Evolutionary conservation across 2,797 vertebrate species (phyloP).

Genomic region (Anguilla pacifica): DNA sequence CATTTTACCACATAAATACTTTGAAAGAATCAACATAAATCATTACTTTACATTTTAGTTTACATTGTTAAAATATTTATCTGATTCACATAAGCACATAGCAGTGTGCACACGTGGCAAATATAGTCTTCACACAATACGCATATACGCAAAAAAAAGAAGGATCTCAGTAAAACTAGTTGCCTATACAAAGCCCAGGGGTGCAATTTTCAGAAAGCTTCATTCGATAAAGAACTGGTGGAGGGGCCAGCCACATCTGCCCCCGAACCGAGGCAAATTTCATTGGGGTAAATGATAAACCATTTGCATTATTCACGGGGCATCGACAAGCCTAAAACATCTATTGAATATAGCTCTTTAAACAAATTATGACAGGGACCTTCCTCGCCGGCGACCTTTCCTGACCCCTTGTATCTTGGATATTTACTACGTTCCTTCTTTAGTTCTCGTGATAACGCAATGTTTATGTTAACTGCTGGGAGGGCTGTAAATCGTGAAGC

Average conservation of each 20-base stretch:
- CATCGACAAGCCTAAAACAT: slow-evolving; percentile 71
- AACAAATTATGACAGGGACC: slow-evolving; percentile 86
- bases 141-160: background rate
- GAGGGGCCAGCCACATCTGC: slow-evolving; percentile 73
- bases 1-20: background rate
- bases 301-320: slow-evolving; percentile 76
- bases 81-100: background rate
- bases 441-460: slow-evolving; percentile 60
- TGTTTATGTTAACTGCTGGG: slow-evolving; percentile 50
- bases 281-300: slow-evolving; percentile 80
- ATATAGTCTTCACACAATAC: background rate
- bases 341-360: slow-evolving; percentile 75
- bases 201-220: slow-evolving; percentile 75
- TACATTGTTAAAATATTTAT: background rate
- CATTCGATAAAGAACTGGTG: slow-evolving; percentile 79
- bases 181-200: slow-evolving; percentile 75
- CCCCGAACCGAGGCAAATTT: slow-evolving; percentile 72
- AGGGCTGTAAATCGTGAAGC: slow-evolving; percentile 62
- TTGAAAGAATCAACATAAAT: background rate
- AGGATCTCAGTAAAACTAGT: slow-evolving; percentile 72
- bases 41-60: background rate
- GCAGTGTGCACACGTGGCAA: no score
- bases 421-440: slow-evolving; percentile 65
- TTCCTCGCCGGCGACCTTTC: slow-evolving; percentile 63
- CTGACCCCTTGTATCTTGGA: slow-evolving; percentile 64